Evolutionary conservation across 2,797 vertebrate genomes (phyloP), one percentile per base, ranked within the genome.

Genomic region (Chrysocyon brachyurus): DNA sequence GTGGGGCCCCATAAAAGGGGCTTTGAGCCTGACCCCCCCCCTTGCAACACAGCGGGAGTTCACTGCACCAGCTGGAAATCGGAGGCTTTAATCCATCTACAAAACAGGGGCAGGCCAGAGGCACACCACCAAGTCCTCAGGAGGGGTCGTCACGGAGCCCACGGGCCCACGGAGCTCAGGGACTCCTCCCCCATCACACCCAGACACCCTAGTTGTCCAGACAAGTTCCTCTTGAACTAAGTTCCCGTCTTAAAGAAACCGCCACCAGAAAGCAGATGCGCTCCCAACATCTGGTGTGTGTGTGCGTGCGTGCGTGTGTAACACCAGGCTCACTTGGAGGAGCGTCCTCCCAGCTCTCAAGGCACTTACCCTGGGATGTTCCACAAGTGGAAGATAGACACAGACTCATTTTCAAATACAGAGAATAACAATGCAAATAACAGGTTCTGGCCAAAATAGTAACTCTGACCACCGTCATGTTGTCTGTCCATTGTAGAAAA

Each of bases 41-140:
- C 0, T 15, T 1, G 1, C 33, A 4, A 14, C 26, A 12, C 19
- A 2, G 26, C 3, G 0, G 12, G 56, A 40, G 57, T 28, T 15
- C 61, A 5, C 1, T 4, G 3, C 33, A 7, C 61, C n/a, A 11
- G 49, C 16, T 31, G 66, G 82, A 82, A 72, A 61, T 24, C 46
- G 0, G 0, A 82, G 16, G 22, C 63, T 75, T 72, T 70, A 21
- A 86, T 61, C 72, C 14, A 49, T 26, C 72, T 7, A 19, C 52
- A 49, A 72, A 61, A n/a, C 6, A 3, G 28, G 31, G 59, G 52
- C 16, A 3, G 91, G 63, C 16, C n/a, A 63, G 77, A 54, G 46
- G 78, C 24, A 7, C 3, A 1, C 26, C 10, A 28, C 19, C 49
- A 4, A 52, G 22, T 26, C 24, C 49, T 77, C 24, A 46, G 36